Evolutionary conservation across 2,797 vertebrate species (phyloP), one percentile per base, ranked within the genome.

Genomic region (Phataginus tetradactyla): DNA sequence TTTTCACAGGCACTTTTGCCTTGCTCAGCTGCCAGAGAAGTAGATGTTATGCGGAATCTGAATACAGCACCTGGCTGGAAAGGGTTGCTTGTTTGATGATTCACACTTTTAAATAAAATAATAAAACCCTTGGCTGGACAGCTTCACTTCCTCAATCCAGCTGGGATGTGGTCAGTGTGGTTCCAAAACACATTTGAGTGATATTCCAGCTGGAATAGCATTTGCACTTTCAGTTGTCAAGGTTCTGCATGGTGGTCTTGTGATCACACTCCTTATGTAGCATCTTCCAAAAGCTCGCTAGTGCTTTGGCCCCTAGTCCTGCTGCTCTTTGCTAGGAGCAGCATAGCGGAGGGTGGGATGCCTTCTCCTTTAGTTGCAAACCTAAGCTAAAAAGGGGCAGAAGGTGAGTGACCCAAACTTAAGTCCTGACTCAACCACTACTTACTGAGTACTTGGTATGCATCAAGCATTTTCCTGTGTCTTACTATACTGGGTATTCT

Each of bases 101-200:
- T 97, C 95, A 96, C 69, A 93, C 63, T 96, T 97, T 97, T 74
- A 97, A 97, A 96, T 95, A 95, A 97, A 96, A 96, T 94, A 97
- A 96, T 96, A 90, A 97, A 97, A 96, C 34, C 80, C 34, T 95
- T 97, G 97, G 96, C 92, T 94, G 74, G 66, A 39, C 57, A 92
- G 72, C 61, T 88, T 96, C 69, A 80, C 86, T 92, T 87, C 91
- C 91, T 75, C 39, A 57, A 72, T 75, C 91, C 97, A 97, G 86
- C 92, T 96, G 96, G 79, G 79, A 93, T 96, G 94, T 85, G 86
- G 93, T 97, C 86, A 93, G 69, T 89, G 92, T 21, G 37, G 74
- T 83, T 96, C 92, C 94, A 96, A 92, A 96, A 95, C 51, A 89
- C 78, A 81, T 87, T 95, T 86, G 95, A 95, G 91, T 91, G 74